phyloP scores from a whole-genome alignment of 2,888 invertebrate species.

The Apamea crenata region DNA sequence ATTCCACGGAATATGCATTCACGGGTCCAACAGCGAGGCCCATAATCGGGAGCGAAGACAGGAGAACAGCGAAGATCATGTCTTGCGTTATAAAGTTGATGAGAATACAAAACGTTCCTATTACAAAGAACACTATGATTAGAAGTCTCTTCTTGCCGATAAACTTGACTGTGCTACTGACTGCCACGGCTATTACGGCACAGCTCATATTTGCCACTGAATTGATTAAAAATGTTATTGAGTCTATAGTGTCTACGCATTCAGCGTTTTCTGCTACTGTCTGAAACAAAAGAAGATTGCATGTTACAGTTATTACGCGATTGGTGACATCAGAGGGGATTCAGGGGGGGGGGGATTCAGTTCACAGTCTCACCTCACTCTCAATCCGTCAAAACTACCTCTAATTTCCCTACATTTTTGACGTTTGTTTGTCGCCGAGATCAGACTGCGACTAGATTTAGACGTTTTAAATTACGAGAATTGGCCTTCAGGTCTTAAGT shows the following conservation, averaged over 20 bases:
- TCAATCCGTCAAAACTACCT: no score
- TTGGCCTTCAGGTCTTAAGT: no score
- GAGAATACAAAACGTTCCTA: conserved; percentile 79
- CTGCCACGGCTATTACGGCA: conserved; percentile 77
- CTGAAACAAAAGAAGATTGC: conserved; percentile 71
- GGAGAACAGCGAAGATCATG: conserved; percentile 80
- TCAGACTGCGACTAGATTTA: no score
- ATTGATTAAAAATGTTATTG: conserved; percentile 81
- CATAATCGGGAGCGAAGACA: conserved; percentile 81
- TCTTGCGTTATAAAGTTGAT: conserved; percentile 83
- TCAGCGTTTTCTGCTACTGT: conserved; percentile 66
- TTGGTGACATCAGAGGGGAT: not conserved
- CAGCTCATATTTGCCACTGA: conserved; percentile 79
- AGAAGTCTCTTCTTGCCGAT: conserved; percentile 85
- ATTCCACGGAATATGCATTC: conserved; percentile 85
- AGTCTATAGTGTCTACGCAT: conserved; percentile 82
- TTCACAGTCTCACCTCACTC: no score
- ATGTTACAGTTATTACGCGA: not conserved
- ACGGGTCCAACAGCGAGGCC: conserved; percentile 84
- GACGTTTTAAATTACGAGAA: no score
- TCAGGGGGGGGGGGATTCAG: no score
- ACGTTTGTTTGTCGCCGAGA: no score
- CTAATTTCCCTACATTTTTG: no score
- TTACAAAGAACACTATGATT: conserved; percentile 74
- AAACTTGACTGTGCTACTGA: conserved; percentile 80